These are phyloP conservation scores for Euzophera pinguis DNA, from an alignment of 2,888 invertebrate species.

Conservation along the genomic window DNA sequence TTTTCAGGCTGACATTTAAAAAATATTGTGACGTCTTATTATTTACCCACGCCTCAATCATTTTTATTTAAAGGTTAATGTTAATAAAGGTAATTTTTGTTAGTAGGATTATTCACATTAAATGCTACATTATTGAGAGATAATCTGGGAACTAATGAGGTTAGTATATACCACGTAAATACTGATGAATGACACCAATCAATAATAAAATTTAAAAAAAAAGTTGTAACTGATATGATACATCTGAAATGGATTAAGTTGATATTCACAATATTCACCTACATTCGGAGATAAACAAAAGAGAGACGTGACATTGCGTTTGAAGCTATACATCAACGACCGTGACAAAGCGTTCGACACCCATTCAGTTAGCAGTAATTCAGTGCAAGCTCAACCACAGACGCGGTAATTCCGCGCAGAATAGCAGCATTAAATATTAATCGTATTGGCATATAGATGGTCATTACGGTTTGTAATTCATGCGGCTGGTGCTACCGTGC, in stretches of 20 bases:
- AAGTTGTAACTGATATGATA: too few relatives aligned
- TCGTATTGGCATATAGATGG: constrained; percentile 70
- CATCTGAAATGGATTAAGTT: too few relatives aligned
- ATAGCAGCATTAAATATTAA: constrained; percentile 74
- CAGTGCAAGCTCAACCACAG: constrained; percentile 64
- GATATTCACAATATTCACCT: not conserved
- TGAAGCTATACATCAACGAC: constrained; percentile 29
- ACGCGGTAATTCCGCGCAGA: constrained; percentile 65
- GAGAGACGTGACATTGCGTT: constrained; percentile 25
- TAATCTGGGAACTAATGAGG: too few relatives aligned
- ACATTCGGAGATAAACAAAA: constrained; percentile 11
- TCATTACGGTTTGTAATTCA: constrained; percentile 62
- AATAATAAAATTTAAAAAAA: too few relatives aligned
- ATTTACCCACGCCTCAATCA: too few relatives aligned
- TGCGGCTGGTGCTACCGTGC: constrained; percentile 38
- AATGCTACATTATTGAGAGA: too few relatives aligned
- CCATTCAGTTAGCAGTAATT: constrained; percentile 64
- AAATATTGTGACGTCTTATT: not conserved
- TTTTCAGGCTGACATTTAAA: not conserved
- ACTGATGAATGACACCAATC: too few relatives aligned
- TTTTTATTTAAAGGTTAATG: too few relatives aligned
- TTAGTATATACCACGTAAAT: too few relatives aligned
- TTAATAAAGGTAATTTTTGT: too few relatives aligned
- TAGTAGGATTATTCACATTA: too few relatives aligned
- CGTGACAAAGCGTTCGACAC: constrained; percentile 52